Base-by-base conservation (phyloP, 1,140 invertebrate species). In the Drosophila ananassae region DNA sequence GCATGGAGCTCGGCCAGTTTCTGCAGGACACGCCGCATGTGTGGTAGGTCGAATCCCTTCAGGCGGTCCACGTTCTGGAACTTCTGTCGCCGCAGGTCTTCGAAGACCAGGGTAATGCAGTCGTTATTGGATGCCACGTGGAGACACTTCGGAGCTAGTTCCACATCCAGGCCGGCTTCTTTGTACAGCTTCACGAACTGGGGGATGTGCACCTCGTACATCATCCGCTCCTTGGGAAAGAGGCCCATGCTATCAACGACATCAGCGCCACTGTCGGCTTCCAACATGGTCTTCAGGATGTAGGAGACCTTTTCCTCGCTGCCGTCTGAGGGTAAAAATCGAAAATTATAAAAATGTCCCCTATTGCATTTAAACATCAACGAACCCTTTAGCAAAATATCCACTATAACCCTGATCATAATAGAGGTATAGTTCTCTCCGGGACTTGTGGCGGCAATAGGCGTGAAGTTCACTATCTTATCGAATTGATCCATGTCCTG, bases 1-100 rank as follows among this genome's bases (percentile, higher is more conserved):
- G 94, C 94, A 73, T 95, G 94, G 51, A 94, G 92, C 58, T 89
- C 92, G 0, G 93, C 94, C 52, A 95, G 53, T 69, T 93, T 93
- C 1, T 89, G 79, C 9, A 95, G 73, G 0, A 94, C 93, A 2
- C 93, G 54, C 37, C 90, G 66, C 57, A 92, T 92, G 50, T 95
- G 94, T 1, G 91, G 52, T 59, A 93, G 63, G 73, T 95, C 94
- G 37, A 95, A 85, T 22, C 94, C 94, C 41, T 90, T 68, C 8
- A 93, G 90, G 9, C 94, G 92, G 79, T 93, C 90, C 2, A 92
- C 83, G 92, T 95, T 94, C 22, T 92, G 79, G 73, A 93, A 95
- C 0, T 93, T 92, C 10, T 92, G 76, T 10, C 89, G 84, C 12
- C 91, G 80, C 1, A 95, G 79, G 85, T 95, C 94, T 51, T 94